Percentiles rank a stretch among this genome's conserved stretches.
These are phyloP conservation scores for Octopus sinensis DNA, from an alignment of 1,140 invertebrate genomes.

Conservation along the genomic window DNA sequence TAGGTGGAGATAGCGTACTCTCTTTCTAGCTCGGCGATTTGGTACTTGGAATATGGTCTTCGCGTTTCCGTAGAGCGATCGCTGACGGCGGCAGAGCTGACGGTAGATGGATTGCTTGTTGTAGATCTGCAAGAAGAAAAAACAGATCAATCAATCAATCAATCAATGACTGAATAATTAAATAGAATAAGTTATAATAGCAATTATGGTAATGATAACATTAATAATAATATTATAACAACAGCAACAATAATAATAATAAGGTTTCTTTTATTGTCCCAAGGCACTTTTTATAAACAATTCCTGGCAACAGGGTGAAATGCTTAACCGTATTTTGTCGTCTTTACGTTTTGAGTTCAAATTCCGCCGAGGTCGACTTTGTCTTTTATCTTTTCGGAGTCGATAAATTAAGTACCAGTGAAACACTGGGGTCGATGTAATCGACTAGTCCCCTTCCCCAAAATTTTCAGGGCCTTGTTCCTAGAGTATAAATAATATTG, in stretches of 20 bases:
- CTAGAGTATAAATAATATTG: too few relatives aligned
- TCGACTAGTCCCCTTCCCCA: too few relatives aligned
- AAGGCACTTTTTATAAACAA: not conserved
- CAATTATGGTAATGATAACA: not conserved
- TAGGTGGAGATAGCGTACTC: constrained; percentile 97
- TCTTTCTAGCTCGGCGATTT: constrained; percentile 86
- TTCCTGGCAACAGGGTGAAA: not conserved
- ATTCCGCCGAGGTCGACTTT: too few relatives aligned
- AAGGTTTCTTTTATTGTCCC: not conserved
- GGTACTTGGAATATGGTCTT: constrained; percentile 93
- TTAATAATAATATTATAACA: not conserved
- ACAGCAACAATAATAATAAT: not conserved
- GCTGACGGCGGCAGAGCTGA: constrained; percentile 49
- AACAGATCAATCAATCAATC: not conserved
- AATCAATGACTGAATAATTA: not conserved
- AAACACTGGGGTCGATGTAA: too few relatives aligned
- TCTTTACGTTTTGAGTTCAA: too few relatives aligned
- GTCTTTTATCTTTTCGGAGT: too few relatives aligned
- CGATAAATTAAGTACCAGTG: too few relatives aligned
- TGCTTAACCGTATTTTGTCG: too few relatives aligned
- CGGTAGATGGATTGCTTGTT: constrained; percentile 48
- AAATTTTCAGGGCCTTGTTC: too few relatives aligned
- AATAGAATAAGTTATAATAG: too few relatives aligned
- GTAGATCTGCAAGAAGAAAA: constrained; percentile 43
- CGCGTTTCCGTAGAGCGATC: constrained; percentile 68